Evolutionary conservation across 2,113 vertebrate species (phyloP), one percentile per base, ranked within the genome.

Genomic region (Psittacula cyanocephala): DNA sequence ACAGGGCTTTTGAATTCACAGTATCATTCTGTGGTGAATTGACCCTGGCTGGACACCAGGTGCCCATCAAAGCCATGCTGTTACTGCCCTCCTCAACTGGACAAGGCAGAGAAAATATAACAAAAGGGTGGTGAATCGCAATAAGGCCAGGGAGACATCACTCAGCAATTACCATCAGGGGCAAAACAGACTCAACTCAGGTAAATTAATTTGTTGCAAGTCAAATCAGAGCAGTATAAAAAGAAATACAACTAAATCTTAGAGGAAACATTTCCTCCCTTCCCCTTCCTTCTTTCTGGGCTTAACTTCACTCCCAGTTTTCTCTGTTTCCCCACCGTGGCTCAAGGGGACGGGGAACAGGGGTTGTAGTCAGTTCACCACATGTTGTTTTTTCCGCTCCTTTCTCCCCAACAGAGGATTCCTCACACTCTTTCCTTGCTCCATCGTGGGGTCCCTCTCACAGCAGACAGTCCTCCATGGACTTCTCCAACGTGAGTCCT

Each of bases 281-380:
- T 29, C 12, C 13, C 17, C 17, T 44, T 33, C 53, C 41, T 59
- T 28, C 24, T 46, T 74, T 39, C 39, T 4, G 19, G 5, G 12
- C 52, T 57, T 24, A 57, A 44, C 29, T 57, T 16, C 41, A 75
- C 52, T 44, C 9, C 17, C 6, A 7, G 25, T 19, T 43, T 71
- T 55, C 22, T n/a, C 29, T 55, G 16, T 25, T 69, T 43, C 19
- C 24, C 9, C 4, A 6, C 27, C 12, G 23, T 17, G 41, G 20
- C 4, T 27, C 25, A 35, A 18, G 25, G 9, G 10, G 2, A 20
- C 1, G 6, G 25, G 17, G 49, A 70, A 35, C 13, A 16, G 41
- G 11, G 9, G 9, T 8, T 46, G 20, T 3, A 7, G 13, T 37
- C 0, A 0, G 13, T 47, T 65, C 43, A 33, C 31, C 49, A 41